Conservation (phyloP, 2,797 vertebrate genomes). For the Psittacula derbiana region DNA sequence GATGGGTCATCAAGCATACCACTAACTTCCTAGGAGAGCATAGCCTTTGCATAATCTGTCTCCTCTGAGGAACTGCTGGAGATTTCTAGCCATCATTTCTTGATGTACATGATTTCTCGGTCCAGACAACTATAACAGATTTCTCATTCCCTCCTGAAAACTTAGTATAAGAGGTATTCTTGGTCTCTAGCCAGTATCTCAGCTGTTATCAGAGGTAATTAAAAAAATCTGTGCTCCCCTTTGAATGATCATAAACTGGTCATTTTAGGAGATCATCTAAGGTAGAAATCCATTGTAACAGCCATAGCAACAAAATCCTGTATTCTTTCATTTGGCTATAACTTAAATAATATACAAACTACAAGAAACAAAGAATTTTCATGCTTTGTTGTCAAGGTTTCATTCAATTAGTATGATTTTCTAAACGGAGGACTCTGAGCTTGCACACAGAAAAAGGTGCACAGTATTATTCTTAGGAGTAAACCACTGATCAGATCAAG, state of each 20-base stretch:
- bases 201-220: neutral
- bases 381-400: neutral
- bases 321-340: neutral
- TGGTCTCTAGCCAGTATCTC: neutral
- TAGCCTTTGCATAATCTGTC: neutral
- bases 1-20: neutral
- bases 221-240: neutral
- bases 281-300: neutral
- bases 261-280: neutral
- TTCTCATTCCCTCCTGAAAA: neutral
- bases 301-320: neutral
- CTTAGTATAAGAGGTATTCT: neutral
- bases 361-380: neutral
- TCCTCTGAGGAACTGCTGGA: neutral
- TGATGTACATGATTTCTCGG: neutral
- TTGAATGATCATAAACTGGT: neutral
- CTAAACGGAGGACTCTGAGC: neutral
- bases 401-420: neutral
- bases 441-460: neutral
- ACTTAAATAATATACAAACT: neutral
- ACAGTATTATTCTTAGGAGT: neutral
- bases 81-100: neutral
- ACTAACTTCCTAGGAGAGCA: neutral
- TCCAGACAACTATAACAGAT: neutral
- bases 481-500: neutral